A percentile compares a stretch with the other conserved stretches of the same genome.
Conservation (phyloP, 1,140 invertebrate species). For the Drosophila varians region DNA sequence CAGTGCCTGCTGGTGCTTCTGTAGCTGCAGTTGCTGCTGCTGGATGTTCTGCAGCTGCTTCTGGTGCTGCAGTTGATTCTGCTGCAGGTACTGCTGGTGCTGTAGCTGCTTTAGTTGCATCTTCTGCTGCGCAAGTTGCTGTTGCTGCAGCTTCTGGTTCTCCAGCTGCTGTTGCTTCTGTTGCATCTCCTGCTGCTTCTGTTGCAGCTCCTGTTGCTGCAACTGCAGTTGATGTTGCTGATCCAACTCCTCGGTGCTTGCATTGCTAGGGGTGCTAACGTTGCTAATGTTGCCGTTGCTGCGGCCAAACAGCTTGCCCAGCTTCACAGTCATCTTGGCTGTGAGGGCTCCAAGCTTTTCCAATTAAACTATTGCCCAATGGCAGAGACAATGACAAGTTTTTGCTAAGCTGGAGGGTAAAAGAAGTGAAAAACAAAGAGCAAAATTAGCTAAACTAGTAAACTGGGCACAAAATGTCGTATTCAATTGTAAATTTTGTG, state of each 20-base stretch:
- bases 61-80: too few relatives aligned
- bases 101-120: background rate
- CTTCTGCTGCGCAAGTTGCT: background rate
- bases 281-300: constrained; percentile 4
- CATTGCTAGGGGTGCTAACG: constrained; percentile 7
- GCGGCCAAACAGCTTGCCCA: constrained; percentile 70
- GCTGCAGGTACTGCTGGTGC: too few relatives aligned
- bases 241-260: background rate
- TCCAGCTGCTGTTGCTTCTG: background rate
- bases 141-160: background rate
- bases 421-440: background rate
- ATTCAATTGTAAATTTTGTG: constrained; percentile 1
- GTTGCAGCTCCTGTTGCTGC: background rate
- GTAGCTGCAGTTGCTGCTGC: background rate
- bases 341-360: constrained; percentile 57
- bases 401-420: too few relatives aligned
- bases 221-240: background rate
- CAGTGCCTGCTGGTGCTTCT: background rate
- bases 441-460: background rate
- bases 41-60: background rate
- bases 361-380: constrained; percentile 69
- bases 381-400: constrained; percentile 42
- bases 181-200: background rate
- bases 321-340: constrained; percentile 74
- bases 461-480: background rate